phyloP scores from a whole-genome alignment of 2,113 vertebrate genomes.

The Psittacus erithacus region DNA sequence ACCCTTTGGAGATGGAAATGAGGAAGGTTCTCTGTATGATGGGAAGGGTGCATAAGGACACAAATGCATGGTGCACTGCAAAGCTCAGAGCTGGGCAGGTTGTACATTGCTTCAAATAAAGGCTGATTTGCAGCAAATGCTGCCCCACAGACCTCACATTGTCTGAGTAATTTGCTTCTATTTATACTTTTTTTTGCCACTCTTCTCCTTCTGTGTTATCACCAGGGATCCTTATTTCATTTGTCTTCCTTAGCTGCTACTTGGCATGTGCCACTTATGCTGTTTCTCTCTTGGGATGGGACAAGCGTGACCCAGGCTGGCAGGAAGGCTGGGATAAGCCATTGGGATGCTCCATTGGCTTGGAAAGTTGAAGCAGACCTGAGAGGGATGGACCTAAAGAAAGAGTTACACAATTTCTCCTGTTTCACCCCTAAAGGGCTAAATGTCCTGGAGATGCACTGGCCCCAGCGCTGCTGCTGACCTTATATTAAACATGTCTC shows the following conservation, averaged over 20 bases:
- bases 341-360: not conserved
- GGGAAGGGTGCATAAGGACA: not conserved
- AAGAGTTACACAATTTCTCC: not conserved
- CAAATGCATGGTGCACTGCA: not conserved
- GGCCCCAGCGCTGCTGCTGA: not conserved
- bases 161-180: not conserved
- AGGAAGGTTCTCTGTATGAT: not conserved
- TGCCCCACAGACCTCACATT: not conserved
- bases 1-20: not conserved
- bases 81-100: not conserved
- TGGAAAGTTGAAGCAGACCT: not conserved
- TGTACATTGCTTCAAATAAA: not conserved
- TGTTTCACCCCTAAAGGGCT: not conserved
- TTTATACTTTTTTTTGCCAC: not conserved
- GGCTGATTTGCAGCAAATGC: not conserved
- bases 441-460: not conserved
- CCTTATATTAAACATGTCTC: not conserved
- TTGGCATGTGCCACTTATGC: not conserved
- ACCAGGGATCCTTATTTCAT: not conserved
- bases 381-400: not conserved
- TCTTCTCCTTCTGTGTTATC: not conserved
- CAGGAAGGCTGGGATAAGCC: not conserved
- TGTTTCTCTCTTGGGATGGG: not conserved
- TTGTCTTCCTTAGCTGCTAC: not conserved
- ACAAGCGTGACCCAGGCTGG: rapidly evolving